Percentiles rank a stretch among this genome's conserved stretches.
Evolutionary conservation across 2,888 invertebrate genomes (phyloP).

Genomic region (Agriopis marginaria): DNA sequence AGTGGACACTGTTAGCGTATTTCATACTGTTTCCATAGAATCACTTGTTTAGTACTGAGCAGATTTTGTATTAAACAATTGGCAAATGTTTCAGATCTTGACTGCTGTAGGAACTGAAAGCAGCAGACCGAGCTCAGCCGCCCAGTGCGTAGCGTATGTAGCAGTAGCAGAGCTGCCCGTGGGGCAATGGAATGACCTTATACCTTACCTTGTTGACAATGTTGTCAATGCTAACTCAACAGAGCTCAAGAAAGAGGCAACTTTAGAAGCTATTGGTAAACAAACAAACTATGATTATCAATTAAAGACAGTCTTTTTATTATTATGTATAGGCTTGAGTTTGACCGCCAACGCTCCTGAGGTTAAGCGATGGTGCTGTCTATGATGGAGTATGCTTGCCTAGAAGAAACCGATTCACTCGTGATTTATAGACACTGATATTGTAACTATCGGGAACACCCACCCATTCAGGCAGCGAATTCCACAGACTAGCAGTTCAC

Average conservation of each 20-base stretch:
- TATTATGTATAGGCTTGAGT: too few species aligned
- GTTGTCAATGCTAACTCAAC: constrained; percentile 94
- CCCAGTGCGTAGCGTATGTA: constrained; percentile 99
- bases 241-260: constrained; percentile 98
- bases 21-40: too few species aligned
- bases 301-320: neutral
- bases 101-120: constrained; percentile 98
- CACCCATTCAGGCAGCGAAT: too few species aligned
- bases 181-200: constrained; percentile 96
- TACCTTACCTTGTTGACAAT: constrained; percentile 94
- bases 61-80: neutral
- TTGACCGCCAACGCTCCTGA: too few species aligned
- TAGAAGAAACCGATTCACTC: too few species aligned
- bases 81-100: constrained; percentile 89
- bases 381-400: too few species aligned
- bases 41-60: neutral
- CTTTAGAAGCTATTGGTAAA: constrained; percentile 97
- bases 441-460: too few species aligned
- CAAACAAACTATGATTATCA: neutral
- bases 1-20: too few species aligned
- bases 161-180: constrained; percentile 98
- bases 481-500: too few species aligned
- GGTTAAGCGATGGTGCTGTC: too few species aligned
- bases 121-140: constrained; percentile 97
- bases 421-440: too few species aligned